Evolutionary conservation across 92 coral and sea anemone species (phyloP), one percentile per base, ranked within the genome.

Genomic region (Desmophyllum pertusum): DNA sequence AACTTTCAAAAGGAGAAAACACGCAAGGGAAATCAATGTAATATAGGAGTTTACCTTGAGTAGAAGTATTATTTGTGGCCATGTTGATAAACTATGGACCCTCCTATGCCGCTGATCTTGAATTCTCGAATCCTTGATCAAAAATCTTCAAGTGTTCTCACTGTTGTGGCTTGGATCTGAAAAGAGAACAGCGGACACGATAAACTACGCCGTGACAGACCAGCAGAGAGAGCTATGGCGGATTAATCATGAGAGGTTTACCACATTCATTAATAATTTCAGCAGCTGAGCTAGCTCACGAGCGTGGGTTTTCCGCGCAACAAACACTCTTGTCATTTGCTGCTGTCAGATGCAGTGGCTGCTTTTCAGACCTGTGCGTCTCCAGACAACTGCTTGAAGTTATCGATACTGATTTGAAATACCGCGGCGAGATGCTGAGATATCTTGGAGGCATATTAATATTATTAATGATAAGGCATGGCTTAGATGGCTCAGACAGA

Each of bases 221-320:
- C 79, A 35, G 35, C 81, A 42, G 62, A 29, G 1, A 35, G 35
- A 30, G 25, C 45, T 17, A 52, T 80, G 76, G 51, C 27, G 25
- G 37, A 52, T 37, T 73, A 13, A 59, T n/a, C n/a, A n/a, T 73
- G 57, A 55, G 33, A 73, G 40, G 61, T 42, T 70, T 71, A 57
- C 39, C 79, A 39, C 79, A 57, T 36, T 70, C 79, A 82, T 71
- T 73, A 82, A 82, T 82, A 39, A 62, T 72, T 25, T 82, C 31
- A 10, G 53, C 79, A 70, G 78, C 86, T 82, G 86, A 82, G 29
- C 78, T 42, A 70, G 57, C 71, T 35, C 4, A 6, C 27, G 14
- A 40, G 41, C 53, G 63, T 57, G 69, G 70, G 65, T 66, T 45
- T 72, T 31, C 0, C 61, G 23, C 18, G 64, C 51, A 21, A 18